Percentiles rank a stretch among this genome's conserved stretches.
Evolutionary conservation across 2,797 vertebrate species (phyloP).

Genomic region (Rhabdophis nuchalis): DNA sequence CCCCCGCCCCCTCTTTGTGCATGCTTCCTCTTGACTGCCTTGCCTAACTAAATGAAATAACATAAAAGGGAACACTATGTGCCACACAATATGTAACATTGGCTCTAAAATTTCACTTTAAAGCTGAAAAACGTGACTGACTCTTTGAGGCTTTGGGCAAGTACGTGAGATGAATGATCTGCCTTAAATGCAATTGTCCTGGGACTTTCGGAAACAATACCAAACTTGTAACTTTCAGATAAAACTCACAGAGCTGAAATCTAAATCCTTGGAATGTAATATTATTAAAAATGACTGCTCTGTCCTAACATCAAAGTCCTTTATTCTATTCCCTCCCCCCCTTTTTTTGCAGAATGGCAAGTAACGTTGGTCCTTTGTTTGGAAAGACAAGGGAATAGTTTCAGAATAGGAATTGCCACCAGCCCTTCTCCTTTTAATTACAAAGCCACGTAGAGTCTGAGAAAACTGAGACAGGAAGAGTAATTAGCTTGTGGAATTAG

Average conservation of each 20-base stretch:
- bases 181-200: neutral
- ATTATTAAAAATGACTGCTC: neutral
- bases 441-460: neutral
- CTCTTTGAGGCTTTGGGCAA: neutral
- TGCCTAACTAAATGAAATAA: neutral
- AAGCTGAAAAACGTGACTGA: neutral
- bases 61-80: neutral
- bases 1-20: accelerated
- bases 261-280: neutral
- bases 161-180: neutral
- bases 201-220: neutral
- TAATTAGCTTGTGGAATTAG: neutral
- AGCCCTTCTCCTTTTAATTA: neutral
- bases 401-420: neutral
- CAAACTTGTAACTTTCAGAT: neutral
- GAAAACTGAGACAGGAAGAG: neutral
- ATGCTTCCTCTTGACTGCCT: neutral
- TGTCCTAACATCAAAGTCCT: neutral
- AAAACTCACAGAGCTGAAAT: neutral
- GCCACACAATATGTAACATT: neutral
- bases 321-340: neutral
- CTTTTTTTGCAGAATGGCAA: neutral
- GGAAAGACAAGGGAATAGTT: neutral
- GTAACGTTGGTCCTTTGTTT: neutral
- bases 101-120: neutral